These are phyloP conservation scores for Taenaris catops DNA, from an alignment of 2,888 invertebrate species.

Conservation along the genomic window DNA sequence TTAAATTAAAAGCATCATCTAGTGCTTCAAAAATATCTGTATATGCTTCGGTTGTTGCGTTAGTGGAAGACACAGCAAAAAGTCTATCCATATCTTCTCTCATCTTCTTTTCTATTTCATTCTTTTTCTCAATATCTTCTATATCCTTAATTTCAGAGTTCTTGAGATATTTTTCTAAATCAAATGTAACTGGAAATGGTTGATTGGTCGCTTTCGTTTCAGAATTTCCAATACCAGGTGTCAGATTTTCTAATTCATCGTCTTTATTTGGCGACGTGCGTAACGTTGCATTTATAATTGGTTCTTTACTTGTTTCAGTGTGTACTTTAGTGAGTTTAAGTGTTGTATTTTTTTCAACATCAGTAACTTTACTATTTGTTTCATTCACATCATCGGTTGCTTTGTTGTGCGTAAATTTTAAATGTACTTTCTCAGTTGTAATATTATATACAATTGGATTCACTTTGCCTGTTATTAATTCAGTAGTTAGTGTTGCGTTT, in stretches of 20 bases:
- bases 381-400: not conserved
- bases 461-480: not conserved
- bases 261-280: no score
- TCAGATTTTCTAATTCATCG: no score
- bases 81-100: slow-evolving; percentile 21
- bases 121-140: slow-evolving; percentile 12
- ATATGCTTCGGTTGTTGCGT: slow-evolving; percentile 8
- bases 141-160: slow-evolving; percentile 14
- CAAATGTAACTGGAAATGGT: not conserved
- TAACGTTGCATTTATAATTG: no score
- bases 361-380: not conserved
- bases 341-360: not conserved
- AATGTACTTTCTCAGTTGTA: not conserved
- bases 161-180: slow-evolving; percentile 17
- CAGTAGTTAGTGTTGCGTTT: not conserved
- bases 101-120: slow-evolving; percentile 19
- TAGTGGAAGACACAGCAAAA: slow-evolving; percentile 8
- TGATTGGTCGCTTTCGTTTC: no score
- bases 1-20: slow-evolving; percentile 24
- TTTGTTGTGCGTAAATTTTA: not conserved
- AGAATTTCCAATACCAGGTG: no score
- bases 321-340: no score
- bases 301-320: no score
- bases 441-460: no score
- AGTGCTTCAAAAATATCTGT: slow-evolving; percentile 23